phyloP scores from a whole-genome alignment of 2,888 invertebrate species.

The Parnassius mnemosyne region DNA sequence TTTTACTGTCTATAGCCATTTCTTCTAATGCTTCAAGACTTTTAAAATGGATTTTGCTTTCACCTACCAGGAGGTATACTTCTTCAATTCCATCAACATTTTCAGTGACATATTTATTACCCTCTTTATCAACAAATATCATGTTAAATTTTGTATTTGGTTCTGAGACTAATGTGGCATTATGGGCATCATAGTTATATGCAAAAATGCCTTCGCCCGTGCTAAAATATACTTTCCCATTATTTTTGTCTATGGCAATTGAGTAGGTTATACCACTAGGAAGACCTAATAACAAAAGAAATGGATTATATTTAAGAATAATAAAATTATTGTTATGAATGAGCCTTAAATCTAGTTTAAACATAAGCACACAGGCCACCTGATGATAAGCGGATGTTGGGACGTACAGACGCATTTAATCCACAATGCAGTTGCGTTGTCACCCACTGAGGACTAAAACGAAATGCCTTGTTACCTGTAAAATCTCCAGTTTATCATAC shows the following conservation, averaged over 20 bases:
- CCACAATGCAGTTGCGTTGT: too few species aligned
- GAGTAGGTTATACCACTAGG: constrained; percentile 62
- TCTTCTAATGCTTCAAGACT: constrained; percentile 56
- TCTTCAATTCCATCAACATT: constrained; percentile 58
- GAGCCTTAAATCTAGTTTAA: too few species aligned
- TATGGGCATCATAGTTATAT: constrained; percentile 53
- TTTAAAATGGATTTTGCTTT: constrained; percentile 53
- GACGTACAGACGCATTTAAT: too few species aligned
- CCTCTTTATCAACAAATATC: constrained; percentile 61
- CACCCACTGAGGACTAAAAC: too few species aligned
- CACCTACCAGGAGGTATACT: constrained; percentile 53
- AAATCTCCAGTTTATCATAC: too few species aligned
- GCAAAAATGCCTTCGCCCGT: constrained; percentile 59
- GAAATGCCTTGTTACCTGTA: too few species aligned
- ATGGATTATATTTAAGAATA: background rate
- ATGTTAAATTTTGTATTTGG: constrained; percentile 52
- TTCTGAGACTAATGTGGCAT: constrained; percentile 47
- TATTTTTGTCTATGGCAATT: constrained; percentile 58
- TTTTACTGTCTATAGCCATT: constrained; percentile 59
- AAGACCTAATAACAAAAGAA: constrained; percentile 44
- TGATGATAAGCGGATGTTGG: too few species aligned
- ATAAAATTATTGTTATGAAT: too few species aligned
- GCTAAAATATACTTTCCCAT: constrained; percentile 58
- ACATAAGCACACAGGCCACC: too few species aligned
- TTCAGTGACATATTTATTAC: constrained; percentile 63